Conservation (phyloP, 2,113 vertebrate species). For the Gambusia holbrooki region DNA sequence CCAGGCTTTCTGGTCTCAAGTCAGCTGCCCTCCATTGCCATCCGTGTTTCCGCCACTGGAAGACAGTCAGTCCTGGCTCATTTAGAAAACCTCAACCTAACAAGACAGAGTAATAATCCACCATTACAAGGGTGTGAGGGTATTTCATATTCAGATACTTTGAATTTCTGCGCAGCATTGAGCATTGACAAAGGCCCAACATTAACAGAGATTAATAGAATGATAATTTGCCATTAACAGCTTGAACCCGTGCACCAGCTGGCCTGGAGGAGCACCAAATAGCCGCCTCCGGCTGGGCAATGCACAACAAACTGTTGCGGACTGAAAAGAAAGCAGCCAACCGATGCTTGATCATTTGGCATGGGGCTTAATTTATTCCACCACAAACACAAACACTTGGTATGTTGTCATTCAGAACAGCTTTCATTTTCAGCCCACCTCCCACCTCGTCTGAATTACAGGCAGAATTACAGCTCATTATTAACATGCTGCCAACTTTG, state of each 20-base stretch:
- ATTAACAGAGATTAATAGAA: constrained; percentile 37
- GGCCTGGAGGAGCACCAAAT: constrained; percentile 59
- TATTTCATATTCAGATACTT: not conserved
- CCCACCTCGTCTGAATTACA: constrained; percentile 14
- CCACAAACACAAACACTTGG: constrained; percentile 21
- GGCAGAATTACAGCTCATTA: constrained; percentile 1
- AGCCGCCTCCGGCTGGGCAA: constrained; percentile 26
- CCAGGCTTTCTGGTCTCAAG: not conserved
- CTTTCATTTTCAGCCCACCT: constrained; percentile 10
- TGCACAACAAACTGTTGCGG: constrained; percentile 45
- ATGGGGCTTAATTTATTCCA: constrained; percentile 30
- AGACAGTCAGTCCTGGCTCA: constrained; percentile 1
- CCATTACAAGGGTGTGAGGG: not conserved
- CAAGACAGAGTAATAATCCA: not conserved
- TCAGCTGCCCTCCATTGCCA: not conserved
- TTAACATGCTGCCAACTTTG: not conserved
- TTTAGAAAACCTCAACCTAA: not conserved
- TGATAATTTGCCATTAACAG: constrained; percentile 59
- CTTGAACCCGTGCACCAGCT: constrained; percentile 53
- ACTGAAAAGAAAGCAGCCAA: constrained; percentile 40
- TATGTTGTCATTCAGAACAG: constrained; percentile 34
- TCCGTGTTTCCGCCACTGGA: not conserved
- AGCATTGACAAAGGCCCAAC: constrained; percentile 34
- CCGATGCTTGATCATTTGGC: constrained; percentile 13
- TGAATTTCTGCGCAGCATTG: constrained; percentile 8